Base-by-base conservation (phyloP, 2,113 vertebrate species). In the Apodemus sylvaticus region DNA sequence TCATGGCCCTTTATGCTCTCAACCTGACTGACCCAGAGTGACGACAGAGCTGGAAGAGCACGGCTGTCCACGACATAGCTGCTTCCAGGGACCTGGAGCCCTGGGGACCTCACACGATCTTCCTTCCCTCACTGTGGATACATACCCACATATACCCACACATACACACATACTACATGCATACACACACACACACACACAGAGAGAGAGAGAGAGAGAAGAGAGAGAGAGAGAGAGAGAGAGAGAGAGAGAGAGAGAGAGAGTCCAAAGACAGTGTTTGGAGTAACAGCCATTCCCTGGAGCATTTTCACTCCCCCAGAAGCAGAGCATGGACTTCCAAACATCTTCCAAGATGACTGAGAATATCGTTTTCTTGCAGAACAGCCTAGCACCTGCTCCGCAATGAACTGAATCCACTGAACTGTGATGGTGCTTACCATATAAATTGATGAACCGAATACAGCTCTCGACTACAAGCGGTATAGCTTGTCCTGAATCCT, bases 381-480 rank as follows among this genome's bases (percentile, higher is more conserved):
- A 39, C 42, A 60, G 42, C 78, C 76, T 24, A 26, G 83, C 64
- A 64, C 70, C 92, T 70, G 51, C 11, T 94, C 73, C 20, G 19
- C 20, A 74, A 34, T 64, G 34, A 76, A 26, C 53, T 45, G 88
- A 66, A 55, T 78, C 90, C 60, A 62, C 3, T 19, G 60, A 39
- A 22, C 55, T 8, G 0, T 31, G 73, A 64, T 0, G 2, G 5
- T 10, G 96, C 99, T 98, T 97, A 99, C 99, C 99, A 0, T 99
- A 99, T 60, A 99, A 98, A 98, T 99, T 99, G 98, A 99, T 99
- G 98, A 99, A 99, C 55, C 99, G 99, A 96, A 99, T 98, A 90
- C 99, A 99, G 98, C 99, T 99, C 97, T 99, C 99, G 29, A 99
- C 99, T 4, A 99, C 99, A n/a, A 99, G 98, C 0, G 99, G 99